Evolutionary conservation across 2,113 vertebrate genomes (phyloP).

Genomic region (Trematocara stigmaticum): DNA sequence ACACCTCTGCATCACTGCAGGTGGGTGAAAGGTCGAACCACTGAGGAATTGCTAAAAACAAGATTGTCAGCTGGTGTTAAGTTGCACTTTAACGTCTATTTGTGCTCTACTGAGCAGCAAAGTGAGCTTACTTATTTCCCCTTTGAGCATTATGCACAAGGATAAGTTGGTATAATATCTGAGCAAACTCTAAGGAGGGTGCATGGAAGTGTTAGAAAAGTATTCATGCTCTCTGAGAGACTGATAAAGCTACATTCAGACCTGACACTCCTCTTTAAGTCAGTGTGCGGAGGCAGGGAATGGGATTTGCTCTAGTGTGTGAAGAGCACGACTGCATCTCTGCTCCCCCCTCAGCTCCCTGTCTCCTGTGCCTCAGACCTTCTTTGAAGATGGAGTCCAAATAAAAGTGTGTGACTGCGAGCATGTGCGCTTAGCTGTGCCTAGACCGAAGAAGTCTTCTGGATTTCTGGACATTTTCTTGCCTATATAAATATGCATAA

Average conservation of each 20-base stretch:
- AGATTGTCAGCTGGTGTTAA: not conserved
- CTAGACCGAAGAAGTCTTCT: conserved; percentile 13
- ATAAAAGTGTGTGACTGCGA: not conserved
- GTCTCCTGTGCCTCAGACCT: conserved; percentile 35
- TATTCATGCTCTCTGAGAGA: conserved; percentile 9
- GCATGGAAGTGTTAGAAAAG: conserved; percentile 8
- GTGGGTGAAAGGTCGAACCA: not conserved
- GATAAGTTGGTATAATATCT: conserved; percentile 8
- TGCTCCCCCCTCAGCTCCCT: conserved; percentile 4
- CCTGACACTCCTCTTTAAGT: conserved; percentile 44
- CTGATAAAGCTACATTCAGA: conserved; percentile 41
- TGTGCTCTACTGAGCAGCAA: not conserved
- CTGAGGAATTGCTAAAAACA: not conserved
- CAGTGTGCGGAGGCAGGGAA: conserved; percentile 9
- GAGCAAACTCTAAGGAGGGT: conserved; percentile 6
- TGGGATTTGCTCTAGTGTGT: conserved; percentile 45
- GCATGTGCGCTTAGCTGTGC: not conserved
- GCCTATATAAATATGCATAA: conserved; percentile 45
- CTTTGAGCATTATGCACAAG: conserved; percentile 20
- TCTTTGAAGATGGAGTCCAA: conserved; percentile 51
- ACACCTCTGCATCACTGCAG: not conserved
- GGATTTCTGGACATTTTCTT: conserved; percentile 29
- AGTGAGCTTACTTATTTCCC: not conserved
- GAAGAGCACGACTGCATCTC: conserved; percentile 30
- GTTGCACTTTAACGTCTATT: not conserved